phyloP scores from a whole-genome alignment of 2,888 invertebrate genomes.

The Tetrapedia diversipes region DNA sequence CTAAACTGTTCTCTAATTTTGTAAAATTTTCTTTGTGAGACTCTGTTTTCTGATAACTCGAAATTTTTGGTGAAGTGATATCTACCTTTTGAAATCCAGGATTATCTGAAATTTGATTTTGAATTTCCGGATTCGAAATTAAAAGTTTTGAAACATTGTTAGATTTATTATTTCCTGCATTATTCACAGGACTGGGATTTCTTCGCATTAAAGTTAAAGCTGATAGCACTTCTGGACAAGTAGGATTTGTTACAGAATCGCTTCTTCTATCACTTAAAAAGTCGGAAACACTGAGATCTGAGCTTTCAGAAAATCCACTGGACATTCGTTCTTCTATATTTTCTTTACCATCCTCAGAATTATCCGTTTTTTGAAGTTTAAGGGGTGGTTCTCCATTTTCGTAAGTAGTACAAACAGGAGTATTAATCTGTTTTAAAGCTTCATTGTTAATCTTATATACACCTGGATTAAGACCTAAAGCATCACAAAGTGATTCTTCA shows the following conservation, averaged over 20 bases:
- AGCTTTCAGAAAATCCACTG: constrained; percentile 77
- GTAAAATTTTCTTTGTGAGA: constrained; percentile 62
- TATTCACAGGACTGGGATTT: constrained; percentile 69
- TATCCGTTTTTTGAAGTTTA: constrained; percentile 73
- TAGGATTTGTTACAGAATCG: constrained; percentile 66
- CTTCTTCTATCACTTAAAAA: constrained; percentile 73
- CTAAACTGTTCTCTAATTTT: constrained; percentile 67
- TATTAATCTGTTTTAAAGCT: constrained; percentile 65
- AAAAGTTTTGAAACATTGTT: constrained; percentile 72
- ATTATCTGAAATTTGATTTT: constrained; percentile 77
- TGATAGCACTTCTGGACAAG: constrained; percentile 79
- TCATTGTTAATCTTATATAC: constrained; percentile 75
- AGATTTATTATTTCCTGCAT: constrained; percentile 56
- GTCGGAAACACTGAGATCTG: constrained; percentile 76
- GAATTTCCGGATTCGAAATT: constrained; percentile 78
- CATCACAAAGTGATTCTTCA: constrained; percentile 76
- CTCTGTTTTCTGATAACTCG: constrained; percentile 62
- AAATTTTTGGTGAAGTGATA: constrained; percentile 69
- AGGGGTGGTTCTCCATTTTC: constrained; percentile 71
- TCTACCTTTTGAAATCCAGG: constrained; percentile 79
- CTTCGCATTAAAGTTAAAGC: constrained; percentile 79
- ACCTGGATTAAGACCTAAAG: constrained; percentile 76
- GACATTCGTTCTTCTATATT: constrained; percentile 73
- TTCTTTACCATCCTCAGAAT: constrained; percentile 73
- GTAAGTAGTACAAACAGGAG: constrained; percentile 31